Conservation (phyloP, 2,888 invertebrate species). For the Cheiracanthium punctorium region DNA sequence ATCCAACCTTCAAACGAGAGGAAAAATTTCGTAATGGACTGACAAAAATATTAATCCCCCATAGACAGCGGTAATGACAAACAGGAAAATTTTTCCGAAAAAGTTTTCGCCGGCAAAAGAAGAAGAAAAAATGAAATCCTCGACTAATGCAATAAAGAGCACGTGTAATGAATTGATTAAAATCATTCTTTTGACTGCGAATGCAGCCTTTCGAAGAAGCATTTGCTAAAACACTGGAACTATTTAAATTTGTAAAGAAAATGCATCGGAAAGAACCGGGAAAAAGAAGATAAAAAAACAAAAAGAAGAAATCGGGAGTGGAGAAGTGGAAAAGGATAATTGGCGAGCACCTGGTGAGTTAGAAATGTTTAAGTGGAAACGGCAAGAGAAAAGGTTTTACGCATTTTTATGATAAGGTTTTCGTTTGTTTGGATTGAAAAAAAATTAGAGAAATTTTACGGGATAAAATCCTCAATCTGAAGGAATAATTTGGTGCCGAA, state of each 20-base stretch:
- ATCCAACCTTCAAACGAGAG: not conserved
- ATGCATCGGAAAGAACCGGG: not conserved
- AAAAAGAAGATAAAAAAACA: not conserved
- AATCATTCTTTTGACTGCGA: constrained; percentile 13
- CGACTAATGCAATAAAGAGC: constrained; percentile 22
- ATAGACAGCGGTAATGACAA: not conserved
- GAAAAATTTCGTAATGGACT: not conserved
- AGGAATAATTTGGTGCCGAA: too few relatives aligned
- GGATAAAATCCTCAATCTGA: too few relatives aligned
- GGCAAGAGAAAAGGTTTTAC: constrained; percentile 7
- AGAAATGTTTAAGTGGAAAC: not conserved
- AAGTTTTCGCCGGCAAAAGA: too few relatives aligned
- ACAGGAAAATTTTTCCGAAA: not conserved
- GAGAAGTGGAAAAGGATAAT: constrained; percentile 8
- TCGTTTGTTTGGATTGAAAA: constrained; percentile 15
- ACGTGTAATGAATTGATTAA: constrained; percentile 35
- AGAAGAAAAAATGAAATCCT: not conserved
- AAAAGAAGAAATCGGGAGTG: too few relatives aligned
- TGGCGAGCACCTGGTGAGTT: constrained; percentile 17
- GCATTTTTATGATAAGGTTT: constrained; percentile 17
- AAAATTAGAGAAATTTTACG: too few relatives aligned
- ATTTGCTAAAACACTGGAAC: constrained; percentile 20
- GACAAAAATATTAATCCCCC: not conserved
- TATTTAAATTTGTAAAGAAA: constrained; percentile 22
- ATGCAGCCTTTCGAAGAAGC: not conserved